These are phyloP conservation scores for Coelopa frigida DNA, from an alignment of 1,140 invertebrate genomes.

Conservation along the genomic window DNA sequence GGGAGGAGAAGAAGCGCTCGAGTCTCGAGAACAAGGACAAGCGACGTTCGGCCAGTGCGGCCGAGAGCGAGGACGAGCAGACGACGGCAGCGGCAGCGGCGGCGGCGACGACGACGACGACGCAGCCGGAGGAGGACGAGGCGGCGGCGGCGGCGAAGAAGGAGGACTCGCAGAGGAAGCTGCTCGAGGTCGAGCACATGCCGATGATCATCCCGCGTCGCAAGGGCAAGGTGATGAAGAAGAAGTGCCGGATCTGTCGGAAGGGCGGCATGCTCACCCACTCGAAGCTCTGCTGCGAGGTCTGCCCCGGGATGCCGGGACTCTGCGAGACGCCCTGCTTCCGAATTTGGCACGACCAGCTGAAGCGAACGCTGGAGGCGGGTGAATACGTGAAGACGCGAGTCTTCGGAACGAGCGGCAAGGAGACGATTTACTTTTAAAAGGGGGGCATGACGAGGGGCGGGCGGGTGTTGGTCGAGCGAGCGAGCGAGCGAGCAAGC, in stretches of 20 bases:
- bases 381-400: no score
- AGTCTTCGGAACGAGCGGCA: no score
- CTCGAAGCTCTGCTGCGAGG: conserved; percentile 28
- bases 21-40: not conserved
- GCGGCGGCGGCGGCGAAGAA: no score
- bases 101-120: no score
- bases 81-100: no score
- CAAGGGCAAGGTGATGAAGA: conserved; percentile 20
- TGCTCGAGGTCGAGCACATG: conserved; percentile 14
- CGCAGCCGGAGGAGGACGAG: no score
- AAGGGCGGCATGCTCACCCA: conserved; percentile 28
- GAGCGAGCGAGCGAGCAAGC: no score
- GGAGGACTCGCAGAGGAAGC: no score
- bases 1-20: not conserved
- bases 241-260: conserved; percentile 32
- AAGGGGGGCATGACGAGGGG: no score
- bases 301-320: conserved; percentile 26
- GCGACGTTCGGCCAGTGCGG: conserved; percentile 1
- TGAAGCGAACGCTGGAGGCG: conserved; percentile 2
- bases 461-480: no score
- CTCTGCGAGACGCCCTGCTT: conserved; percentile 28
- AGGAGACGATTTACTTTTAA: no score
- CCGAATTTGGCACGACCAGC: conserved; percentile 26
- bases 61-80: no score
- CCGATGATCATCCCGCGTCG: conserved; percentile 16